Evolutionary conservation across 1,140 invertebrate genomes (phyloP).

Genomic region (Solenopsis invicta): DNA sequence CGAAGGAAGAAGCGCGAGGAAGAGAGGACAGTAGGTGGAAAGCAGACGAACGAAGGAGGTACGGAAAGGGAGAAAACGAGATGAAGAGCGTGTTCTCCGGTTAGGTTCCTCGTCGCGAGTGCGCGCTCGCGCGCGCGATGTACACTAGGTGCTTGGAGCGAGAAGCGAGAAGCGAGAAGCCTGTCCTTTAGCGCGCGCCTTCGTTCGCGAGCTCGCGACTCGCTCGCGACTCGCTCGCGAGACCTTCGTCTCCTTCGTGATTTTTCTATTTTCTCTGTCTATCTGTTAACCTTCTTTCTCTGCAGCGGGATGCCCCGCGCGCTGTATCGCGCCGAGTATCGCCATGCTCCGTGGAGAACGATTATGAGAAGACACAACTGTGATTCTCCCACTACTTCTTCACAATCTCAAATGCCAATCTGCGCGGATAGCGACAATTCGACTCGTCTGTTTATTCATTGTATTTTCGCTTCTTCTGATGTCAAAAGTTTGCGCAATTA

Average conservation of each 20-base stretch:
- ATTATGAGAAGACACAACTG: constrained; percentile 35
- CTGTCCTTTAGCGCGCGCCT: constrained; percentile 39
- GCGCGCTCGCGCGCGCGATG: constrained; percentile 36
- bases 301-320: neutral
- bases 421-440: neutral
- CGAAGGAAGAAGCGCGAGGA: constrained; percentile 55
- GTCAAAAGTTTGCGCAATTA: neutral
- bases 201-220: constrained; percentile 7
- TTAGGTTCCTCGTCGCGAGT: constrained; percentile 78
- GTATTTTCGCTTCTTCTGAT: too few relatives aligned
- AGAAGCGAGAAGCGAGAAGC: constrained; percentile 76
- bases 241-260: constrained; percentile 42
- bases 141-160: constrained; percentile 80
- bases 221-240: constrained; percentile 49
- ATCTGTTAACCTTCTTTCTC: constrained; percentile 43
- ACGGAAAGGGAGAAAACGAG: constrained; percentile 57
- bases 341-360: neutral
- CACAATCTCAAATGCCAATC: constrained; percentile 39
- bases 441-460: neutral
- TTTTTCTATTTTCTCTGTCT: constrained; percentile 51
- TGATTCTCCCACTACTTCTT: neutral
- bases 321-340: neutral
- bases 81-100: constrained; percentile 70
- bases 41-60: constrained; percentile 22
- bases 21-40: constrained; percentile 38